Base-by-base conservation (phyloP, 2,888 invertebrate genomes). In the Apodemia duryi region DNA sequence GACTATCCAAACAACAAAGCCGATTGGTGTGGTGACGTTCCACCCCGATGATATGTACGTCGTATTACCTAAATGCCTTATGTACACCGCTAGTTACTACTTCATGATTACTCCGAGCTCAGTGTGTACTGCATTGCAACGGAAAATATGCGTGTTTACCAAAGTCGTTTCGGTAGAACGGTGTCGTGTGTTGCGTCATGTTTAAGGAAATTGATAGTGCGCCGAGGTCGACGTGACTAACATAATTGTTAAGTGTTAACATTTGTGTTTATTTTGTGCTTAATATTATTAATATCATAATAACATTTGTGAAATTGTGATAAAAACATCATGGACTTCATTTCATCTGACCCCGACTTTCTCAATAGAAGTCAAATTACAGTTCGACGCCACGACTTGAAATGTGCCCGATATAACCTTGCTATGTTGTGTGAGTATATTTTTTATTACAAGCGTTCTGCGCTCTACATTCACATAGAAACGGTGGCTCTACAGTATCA, bases 111-210 rank as follows among this genome's bases (percentile, higher is more conserved):
- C 91, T 91, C 89, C 81, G 91, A 90, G 91, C 91, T 91, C 91
- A 91, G 91, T 91, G 91, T 91, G 91, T 91, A 91, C 91, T 91
- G 91, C 90, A 91, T 88, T 91, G 91, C 91, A 91, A 91, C 90
- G 91, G 91, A 91, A 91, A 91, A 91, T 91, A 91, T 91, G 91
- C 91, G 91, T 91, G 91, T 91, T 91, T 91, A 91, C 90, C 90
- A 91, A 91, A 91, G 91, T 88, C 89, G 91, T 90, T 91, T 91
- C 90, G 90, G 91, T 88, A 84, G 88, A 91, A 90, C 91, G 88
- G 90, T 88, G 91, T 85, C 90, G 91, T 85, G 89, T 83, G 85
- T 91, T 91, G 91, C 91, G 91, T 91, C 91, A 91, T 88, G 87
- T 87, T 86, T 86, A 82, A 91, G 91, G 91, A 91, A 91, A 91